These are phyloP conservation scores for Apodemus agrarius DNA, from an alignment of 2,797 vertebrate species.

Conservation along the genomic window DNA sequence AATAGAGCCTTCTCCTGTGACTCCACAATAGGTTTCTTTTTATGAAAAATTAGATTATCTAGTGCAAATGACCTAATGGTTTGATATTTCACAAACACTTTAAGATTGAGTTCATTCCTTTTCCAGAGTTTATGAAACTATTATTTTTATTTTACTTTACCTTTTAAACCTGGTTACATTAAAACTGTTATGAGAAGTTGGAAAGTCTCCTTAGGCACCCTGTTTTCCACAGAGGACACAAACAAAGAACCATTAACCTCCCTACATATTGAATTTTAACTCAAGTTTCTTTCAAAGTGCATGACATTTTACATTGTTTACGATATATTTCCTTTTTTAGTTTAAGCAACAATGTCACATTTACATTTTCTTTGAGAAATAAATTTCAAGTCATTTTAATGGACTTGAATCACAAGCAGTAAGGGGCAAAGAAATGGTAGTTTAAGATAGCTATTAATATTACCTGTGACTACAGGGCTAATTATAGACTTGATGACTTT, in stretches of 20 bases:
- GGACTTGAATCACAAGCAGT: neutral
- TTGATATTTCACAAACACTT: conserved; percentile 43
- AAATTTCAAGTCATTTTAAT: neutral
- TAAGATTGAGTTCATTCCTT: neutral
- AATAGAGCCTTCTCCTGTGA: conserved; percentile 70
- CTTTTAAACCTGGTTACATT: neutral
- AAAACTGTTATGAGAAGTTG: neutral
- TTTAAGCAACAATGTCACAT: neutral
- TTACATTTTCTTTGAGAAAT: neutral
- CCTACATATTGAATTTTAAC: neutral
- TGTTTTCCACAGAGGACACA: neutral
- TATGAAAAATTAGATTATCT: conserved; percentile 56
- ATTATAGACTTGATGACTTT: neutral
- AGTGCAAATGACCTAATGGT: conserved; percentile 52
- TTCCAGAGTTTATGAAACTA: conserved; percentile 1
- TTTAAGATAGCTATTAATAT: neutral
- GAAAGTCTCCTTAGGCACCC: conserved; percentile 4
- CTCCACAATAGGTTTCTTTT: conserved; percentile 77
- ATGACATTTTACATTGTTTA: neutral
- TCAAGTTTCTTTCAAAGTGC: neutral
- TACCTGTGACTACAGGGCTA: neutral
- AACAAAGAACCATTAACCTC: neutral
- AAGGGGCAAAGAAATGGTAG: neutral
- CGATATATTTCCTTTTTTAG: neutral
- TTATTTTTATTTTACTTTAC: conserved; percentile 45